A percentile compares a stretch with the other conserved stretches of the same genome.
Conservation (phyloP, 2,113 vertebrate species). For the Myrmophylax atrothorax region DNA sequence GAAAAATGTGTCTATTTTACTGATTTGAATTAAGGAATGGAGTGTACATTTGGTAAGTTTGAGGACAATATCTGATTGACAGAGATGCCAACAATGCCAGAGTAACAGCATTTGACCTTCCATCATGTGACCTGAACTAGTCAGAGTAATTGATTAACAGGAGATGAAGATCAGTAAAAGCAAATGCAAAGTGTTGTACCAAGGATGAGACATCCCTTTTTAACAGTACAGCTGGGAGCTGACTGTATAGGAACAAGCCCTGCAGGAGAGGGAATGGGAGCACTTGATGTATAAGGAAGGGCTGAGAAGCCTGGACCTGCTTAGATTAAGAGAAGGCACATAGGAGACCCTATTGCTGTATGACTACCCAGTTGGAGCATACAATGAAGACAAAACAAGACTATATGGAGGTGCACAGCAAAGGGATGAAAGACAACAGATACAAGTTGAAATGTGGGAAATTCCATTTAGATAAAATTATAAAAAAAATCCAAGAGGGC, state of each 20-base stretch:
- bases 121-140: neutral
- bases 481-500: neutral
- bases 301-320: neutral
- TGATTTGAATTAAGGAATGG: neutral
- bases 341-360: neutral
- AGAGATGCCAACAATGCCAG: accelerated
- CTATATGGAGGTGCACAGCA: neutral
- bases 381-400: neutral
- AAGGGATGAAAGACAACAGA: neutral
- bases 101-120: neutral
- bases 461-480: neutral
- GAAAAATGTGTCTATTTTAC: neutral
- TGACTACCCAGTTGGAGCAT: neutral
- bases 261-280: neutral
- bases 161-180: neutral
- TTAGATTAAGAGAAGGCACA: neutral
- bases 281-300: neutral
- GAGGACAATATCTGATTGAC: neutral
- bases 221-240: neutral
- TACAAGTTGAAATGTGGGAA: neutral
- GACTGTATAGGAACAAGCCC: neutral
- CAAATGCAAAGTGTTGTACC: neutral
- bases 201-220: neutral
- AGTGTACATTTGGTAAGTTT: neutral
- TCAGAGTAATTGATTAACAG: neutral